Conservation (phyloP, 2,797 vertebrate species). For the Chloroceryle inda region DNA sequence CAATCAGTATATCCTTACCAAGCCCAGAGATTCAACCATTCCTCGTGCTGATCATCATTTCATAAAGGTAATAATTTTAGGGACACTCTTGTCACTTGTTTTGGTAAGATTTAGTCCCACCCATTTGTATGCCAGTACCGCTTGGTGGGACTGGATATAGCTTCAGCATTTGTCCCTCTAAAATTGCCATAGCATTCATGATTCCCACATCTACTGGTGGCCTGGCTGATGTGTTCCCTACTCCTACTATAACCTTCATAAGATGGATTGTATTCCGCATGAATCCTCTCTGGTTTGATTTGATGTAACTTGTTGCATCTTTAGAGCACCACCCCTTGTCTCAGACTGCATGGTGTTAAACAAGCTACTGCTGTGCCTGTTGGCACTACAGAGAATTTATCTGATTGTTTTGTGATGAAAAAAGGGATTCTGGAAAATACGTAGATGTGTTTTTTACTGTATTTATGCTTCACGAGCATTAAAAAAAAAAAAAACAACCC, state of each 20-base stretch:
- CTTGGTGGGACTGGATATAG: neutral
- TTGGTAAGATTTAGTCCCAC: neutral
- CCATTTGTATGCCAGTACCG: neutral
- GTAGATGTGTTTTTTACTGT: neutral
- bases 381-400: neutral
- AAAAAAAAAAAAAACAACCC: no score
- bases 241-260: neutral
- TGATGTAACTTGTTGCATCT: neutral
- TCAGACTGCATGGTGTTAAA: neutral
- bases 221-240: neutral
- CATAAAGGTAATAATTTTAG: conserved; percentile 86
- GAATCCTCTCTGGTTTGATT: neutral
- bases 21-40: conserved; percentile 95
- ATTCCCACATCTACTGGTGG: neutral
- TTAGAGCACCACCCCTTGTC: neutral
- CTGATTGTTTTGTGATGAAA: neutral
- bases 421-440: neutral
- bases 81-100: neutral
- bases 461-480: neutral
- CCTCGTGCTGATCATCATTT: conserved; percentile 95
- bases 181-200: neutral
- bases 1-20: conserved; percentile 97
- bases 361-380: neutral
- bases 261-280: fast-evolving
- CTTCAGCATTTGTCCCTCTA: neutral